A percentile compares a stretch with the other conserved stretches of the same genome.
Conservation (phyloP, 2,113 vertebrate species). For the Cavia porcellus region DNA sequence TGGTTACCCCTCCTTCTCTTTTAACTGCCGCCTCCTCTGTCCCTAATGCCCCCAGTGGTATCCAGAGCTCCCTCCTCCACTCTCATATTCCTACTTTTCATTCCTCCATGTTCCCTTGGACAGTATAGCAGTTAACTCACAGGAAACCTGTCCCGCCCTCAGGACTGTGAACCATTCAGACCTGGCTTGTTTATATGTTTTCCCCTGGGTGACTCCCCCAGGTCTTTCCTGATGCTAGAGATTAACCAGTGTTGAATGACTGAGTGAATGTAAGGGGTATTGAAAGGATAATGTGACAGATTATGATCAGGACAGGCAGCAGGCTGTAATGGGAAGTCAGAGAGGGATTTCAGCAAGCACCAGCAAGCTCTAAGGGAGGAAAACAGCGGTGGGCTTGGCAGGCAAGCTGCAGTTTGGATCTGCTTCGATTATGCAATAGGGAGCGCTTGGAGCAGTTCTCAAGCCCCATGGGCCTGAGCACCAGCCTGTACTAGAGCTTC, state of each 20-base stretch:
- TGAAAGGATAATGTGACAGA: background rate
- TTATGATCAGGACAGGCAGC: background rate
- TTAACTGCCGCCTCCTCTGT: conserved; percentile 20
- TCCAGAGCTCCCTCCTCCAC: conserved; percentile 47
- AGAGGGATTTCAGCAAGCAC: background rate
- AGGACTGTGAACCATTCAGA: background rate
- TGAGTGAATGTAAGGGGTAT: background rate
- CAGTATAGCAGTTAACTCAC: conserved; percentile 9
- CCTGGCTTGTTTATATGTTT: conserved; percentile 9
- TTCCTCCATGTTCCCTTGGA: conserved; percentile 12
- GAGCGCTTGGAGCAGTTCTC: conserved; percentile 18
- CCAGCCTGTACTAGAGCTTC: background rate
- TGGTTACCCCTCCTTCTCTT: background rate
- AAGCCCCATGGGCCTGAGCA: background rate
- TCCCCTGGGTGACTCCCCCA: conserved; percentile 10
- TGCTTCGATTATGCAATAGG: background rate
- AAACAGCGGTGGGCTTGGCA: background rate
- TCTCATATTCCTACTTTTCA: background rate
- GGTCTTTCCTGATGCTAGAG: background rate
- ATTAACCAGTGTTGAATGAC: background rate
- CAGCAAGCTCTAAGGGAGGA: background rate
- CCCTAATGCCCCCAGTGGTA: background rate
- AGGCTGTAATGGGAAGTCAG: conserved; percentile 27
- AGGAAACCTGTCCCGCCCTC: conserved; percentile 16
- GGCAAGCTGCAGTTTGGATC: background rate